Evolutionary conservation across 2,888 invertebrate genomes (phyloP), one percentile per base, ranked within the genome.

Genomic region (Sphecodes monilicornis): DNA sequence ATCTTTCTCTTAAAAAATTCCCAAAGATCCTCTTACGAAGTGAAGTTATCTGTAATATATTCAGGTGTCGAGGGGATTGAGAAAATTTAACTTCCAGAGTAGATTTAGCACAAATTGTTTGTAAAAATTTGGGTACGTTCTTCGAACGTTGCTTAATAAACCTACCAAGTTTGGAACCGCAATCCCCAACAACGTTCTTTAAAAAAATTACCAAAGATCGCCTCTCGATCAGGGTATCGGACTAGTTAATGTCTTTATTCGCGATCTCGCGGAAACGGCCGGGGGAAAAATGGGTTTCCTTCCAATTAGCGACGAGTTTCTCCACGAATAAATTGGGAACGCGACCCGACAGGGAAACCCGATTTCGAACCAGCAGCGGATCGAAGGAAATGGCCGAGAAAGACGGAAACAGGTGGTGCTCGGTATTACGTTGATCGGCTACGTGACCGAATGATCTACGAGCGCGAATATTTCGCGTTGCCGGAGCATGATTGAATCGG

Each of bases 361-460:
- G 13, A 60, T 22, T 43, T 26, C n/a, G n/a, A 41, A 39, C 54
- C 32, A 54, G 54, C 50, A 69, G 73, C 5, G 82, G 82, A 77
- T 66, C 54, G 64, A 16, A 73, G 43, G 72, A 32, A 41, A 82
- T 18, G 46, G 22, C 18, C 54, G 60, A 64, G 73, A 84, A 77
- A 60, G 36, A 77, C 73, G 73, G 76, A 74, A 84, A 80, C 60
- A 76, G 60, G 70, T 41, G 26, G 60, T 18, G 46, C 71, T n/a
- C 54, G 32, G 54, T 32, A 77, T 74, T 70, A 77, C 76, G 41
- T 74, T 5, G 76, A 82, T 46, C 77, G 8, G 13, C 50, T 54
- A 69, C 68, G 22, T 32, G 57, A 80, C 43, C 46, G 70, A 82
- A 74, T 71, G 82, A 82, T 82, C 75, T 64, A 71, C 50, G 74